phyloP scores from a whole-genome alignment of 2,113 vertebrate species.

The Charina bottae region DNA sequence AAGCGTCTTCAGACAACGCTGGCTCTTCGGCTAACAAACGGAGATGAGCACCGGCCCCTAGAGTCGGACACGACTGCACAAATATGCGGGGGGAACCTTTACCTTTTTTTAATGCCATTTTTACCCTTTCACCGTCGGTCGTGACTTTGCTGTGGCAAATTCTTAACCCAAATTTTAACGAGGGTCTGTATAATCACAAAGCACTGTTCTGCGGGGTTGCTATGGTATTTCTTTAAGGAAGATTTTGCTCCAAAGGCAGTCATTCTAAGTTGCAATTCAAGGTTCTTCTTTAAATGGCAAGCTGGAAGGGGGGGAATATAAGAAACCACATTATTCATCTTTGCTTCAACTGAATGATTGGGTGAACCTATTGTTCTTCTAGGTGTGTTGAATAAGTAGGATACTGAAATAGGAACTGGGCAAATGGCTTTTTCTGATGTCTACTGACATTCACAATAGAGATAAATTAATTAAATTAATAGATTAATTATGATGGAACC shows the following conservation, averaged over 20 bases:
- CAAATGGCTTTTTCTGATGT: background rate
- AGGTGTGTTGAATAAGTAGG: rapidly evolving
- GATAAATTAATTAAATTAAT: too few species aligned
- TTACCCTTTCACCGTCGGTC: rapidly evolving
- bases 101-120: too few species aligned
- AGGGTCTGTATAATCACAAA: background rate
- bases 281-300: constrained; percentile 42
- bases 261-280: constrained; percentile 38
- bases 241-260: constrained; percentile 16
- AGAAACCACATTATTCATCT: background rate
- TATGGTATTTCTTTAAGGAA: constrained; percentile 51
- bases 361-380: rapidly evolving
- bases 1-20: too few species aligned
- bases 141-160: background rate
- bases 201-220: constrained; percentile 43
- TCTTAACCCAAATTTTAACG: constrained; percentile 39
- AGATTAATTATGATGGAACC: background rate
- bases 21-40: too few species aligned
- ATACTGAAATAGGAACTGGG: rapidly evolving
- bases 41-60: too few species aligned
- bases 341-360: background rate
- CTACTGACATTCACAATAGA: background rate
- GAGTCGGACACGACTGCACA: too few species aligned
- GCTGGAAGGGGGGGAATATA: background rate
- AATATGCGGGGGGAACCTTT: too few species aligned